Conservation (phyloP, 1,140 invertebrate species). For the Gonioctena quinquepunctata region DNA sequence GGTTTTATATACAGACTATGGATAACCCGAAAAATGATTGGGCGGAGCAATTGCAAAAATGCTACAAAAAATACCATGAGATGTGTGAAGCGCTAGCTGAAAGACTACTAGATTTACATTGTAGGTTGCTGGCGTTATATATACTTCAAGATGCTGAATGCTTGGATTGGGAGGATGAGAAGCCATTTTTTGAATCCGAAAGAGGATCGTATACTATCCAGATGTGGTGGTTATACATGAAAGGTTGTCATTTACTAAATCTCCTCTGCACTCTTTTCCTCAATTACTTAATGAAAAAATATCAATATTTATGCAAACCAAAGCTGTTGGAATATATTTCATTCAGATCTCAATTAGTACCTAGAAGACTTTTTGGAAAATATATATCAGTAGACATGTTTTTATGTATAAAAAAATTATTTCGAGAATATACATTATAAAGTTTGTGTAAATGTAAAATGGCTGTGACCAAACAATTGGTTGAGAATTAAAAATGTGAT, state of each 20-base stretch:
- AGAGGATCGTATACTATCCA: conserved; percentile 76
- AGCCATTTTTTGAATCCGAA: conserved; percentile 69
- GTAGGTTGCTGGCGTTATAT: conserved; percentile 73
- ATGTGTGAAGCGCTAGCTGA: conserved; percentile 81
- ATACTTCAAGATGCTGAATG: conserved; percentile 78
- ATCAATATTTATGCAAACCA: too few species aligned
- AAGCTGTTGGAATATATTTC: too few species aligned
- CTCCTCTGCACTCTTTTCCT: too few species aligned
- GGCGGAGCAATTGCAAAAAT: conserved; percentile 45
- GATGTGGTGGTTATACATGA: conserved; percentile 86
- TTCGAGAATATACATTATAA: too few species aligned
- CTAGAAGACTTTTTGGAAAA: too few species aligned
- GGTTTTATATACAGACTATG: conserved; percentile 69
- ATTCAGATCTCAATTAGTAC: too few species aligned
- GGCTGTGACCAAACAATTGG: too few species aligned
- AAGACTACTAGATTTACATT: conserved; percentile 75
- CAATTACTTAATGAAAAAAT: too few species aligned
- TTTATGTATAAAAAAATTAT: too few species aligned
- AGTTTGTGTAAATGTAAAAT: too few species aligned
- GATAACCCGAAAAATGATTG: conserved; percentile 56
- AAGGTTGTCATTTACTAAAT: conserved; percentile 65
- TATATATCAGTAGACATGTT: too few species aligned
- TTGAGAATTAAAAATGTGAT: too few species aligned
- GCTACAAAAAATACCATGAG: conserved; percentile 76
- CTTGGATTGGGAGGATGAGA: conserved; percentile 67